Base-by-base conservation (phyloP, 2,797 vertebrate species). In the Sebastes kiyomatsui region DNA sequence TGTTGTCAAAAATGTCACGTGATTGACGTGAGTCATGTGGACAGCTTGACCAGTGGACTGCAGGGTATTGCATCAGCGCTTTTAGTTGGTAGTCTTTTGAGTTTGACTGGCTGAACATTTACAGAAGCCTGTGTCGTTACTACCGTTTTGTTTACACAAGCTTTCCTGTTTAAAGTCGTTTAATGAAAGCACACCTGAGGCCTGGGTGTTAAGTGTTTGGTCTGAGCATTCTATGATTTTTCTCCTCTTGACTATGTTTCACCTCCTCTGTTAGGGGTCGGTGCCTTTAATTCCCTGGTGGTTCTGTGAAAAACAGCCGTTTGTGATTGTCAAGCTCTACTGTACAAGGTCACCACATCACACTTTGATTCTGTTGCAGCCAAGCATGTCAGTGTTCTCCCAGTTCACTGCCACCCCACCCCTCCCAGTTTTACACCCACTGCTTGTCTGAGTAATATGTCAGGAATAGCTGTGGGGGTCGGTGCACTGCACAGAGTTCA, bases 381-480 rank as follows among this genome's bases (percentile, higher is more conserved):
- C 9, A 56, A 73, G 16, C 69, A 67, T 46, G 75, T 70, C 25
- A 14, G 55, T 81, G 38, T 38, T 71, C 33, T 68, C 72, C 64
- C 62, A 38, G 32, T 16, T 70, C 28, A 42, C 52, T 38, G 55
- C 61, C 67, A 58, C 35, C 62, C 60, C 54, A 42, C 72, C 54
- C 49, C 67, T 83, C 79, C 77, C 75, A 75, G 49, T 86, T 79
- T 38, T 71, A 70, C 75, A 80, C 58, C 13, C 66, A 7, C 35
- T 67, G 70, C 74, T 77, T 52, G 72, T 78, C 64, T 14, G 58
- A 42, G 72, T 56, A 81, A 75, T 84, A 75, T 84, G 80, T 90
- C 85, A 85, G 79, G 64, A 92, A 89, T 92, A 90, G 89, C 85
- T 83, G 30, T n/a, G 75, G 70, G 73, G 64, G 65, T 25, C 69